phyloP scores from a whole-genome alignment of 2,113 vertebrate species.

The Thermophis baileyi region DNA sequence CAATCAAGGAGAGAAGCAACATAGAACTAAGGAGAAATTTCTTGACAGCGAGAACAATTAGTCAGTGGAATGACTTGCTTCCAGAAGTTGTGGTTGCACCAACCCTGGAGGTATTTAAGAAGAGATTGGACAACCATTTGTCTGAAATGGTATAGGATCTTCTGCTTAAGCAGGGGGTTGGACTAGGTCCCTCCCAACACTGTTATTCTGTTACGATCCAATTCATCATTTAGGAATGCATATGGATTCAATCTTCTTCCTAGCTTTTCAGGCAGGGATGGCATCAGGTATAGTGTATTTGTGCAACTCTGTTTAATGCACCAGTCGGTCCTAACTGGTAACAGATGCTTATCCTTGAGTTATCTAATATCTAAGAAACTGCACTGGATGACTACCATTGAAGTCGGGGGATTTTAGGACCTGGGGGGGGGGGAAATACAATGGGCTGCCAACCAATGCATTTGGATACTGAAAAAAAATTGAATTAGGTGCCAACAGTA shows the following conservation, averaged over 20 bases:
- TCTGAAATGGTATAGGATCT: background rate
- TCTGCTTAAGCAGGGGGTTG: too few relatives aligned
- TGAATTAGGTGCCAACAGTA: background rate
- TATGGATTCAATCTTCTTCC: background rate
- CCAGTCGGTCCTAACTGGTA: background rate
- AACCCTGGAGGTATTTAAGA: background rate
- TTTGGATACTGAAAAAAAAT: background rate
- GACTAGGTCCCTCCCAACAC: too few relatives aligned
- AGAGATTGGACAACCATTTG: background rate
- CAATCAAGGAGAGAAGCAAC: background rate
- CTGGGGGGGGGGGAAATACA: background rate
- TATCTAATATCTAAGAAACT: background rate
- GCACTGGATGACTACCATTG: background rate
- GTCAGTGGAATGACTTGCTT: background rate
- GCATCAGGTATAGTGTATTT: background rate
- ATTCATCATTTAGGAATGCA: background rate
- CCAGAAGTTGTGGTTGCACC: background rate
- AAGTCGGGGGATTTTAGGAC: background rate
- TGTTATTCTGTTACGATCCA: background rate
- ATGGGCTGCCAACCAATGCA: background rate
- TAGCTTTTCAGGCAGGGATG: background rate
- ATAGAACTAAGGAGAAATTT: background rate
- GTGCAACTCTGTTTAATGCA: background rate
- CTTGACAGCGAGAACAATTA: background rate
- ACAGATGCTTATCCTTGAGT: background rate